These are phyloP conservation scores for Notodonta ziczac DNA, from an alignment of 2,888 invertebrate species.

Conservation along the genomic window DNA sequence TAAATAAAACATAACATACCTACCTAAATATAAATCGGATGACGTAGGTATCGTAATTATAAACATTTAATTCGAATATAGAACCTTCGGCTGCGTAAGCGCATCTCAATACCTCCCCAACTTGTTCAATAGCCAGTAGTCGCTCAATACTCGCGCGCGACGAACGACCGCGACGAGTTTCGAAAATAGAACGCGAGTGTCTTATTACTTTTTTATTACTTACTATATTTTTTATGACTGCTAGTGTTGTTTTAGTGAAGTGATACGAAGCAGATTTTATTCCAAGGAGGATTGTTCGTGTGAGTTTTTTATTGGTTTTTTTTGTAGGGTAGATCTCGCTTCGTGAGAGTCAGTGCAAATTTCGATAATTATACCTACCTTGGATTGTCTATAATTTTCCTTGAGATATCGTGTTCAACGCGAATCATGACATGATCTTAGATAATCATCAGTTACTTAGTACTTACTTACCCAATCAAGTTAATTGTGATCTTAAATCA, in stretches of 20 bases:
- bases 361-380: slow-evolving; percentile 2
- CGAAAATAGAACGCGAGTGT: slow-evolving; percentile 29
- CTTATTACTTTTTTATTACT: slow-evolving; percentile 17
- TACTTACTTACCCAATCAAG: neutral
- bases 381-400: slow-evolving; percentile 20
- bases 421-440: neutral
- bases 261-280: slow-evolving; percentile 39
- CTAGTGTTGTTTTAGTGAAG: slow-evolving; percentile 44
- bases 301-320: slow-evolving; percentile 40
- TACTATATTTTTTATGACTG: slow-evolving; percentile 24
- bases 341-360: slow-evolving; percentile 20
- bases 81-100: slow-evolving; percentile 32
- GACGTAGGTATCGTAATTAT: slow-evolving; percentile 18
- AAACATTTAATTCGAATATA: slow-evolving; percentile 29
- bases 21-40: slow-evolving; percentile 16
- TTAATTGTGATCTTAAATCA: neutral
- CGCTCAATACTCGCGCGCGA: slow-evolving; percentile 9
- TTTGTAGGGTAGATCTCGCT: slow-evolving; percentile 23
- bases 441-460: neutral
- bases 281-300: slow-evolving; percentile 39
- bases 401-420: slow-evolving; percentile 28
- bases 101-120: slow-evolving; percentile 16
- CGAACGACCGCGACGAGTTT: slow-evolving; percentile 20
- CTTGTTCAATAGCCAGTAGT: slow-evolving; percentile 25
- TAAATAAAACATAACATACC: neutral